phyloP scores from a whole-genome alignment of 2,888 invertebrate species.

The Drosophila robusta region DNA sequence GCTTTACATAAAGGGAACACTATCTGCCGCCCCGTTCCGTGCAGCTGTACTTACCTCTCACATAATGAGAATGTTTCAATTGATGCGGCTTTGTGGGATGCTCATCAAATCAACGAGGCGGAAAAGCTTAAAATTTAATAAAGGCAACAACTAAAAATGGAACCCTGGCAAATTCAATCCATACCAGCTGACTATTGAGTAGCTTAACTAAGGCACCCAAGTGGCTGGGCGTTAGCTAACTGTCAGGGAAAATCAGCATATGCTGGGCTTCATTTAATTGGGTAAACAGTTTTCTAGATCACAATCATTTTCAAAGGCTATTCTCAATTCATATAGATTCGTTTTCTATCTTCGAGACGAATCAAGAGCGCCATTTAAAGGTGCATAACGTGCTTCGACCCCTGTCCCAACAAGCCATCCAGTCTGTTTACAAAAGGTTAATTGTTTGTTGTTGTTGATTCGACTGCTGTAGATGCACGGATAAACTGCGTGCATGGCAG shows the following conservation, averaged over 20 bases:
- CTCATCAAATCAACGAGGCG: conserved; percentile 67
- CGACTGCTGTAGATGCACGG: conserved; percentile 47
- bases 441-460: conserved; percentile 62
- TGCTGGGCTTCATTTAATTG: conserved; percentile 82
- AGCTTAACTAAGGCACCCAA: conserved; percentile 19
- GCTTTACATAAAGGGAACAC: conserved; percentile 4
- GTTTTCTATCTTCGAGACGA: conserved; percentile 29
- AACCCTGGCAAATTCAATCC: conserved; percentile 26
- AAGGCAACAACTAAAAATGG: conserved; percentile 49
- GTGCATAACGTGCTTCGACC: conserved; percentile 31
- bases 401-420: conserved; percentile 33
- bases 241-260: conserved; percentile 71
- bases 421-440: conserved; percentile 62
- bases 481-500: conserved; percentile 40
- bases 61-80: conserved; percentile 66
- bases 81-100: conserved; percentile 73
- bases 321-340: conserved; percentile 29
- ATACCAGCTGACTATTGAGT: conserved; percentile 45
- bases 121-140: conserved; percentile 74
- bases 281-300: conserved; percentile 50
- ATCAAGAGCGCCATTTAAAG: conserved; percentile 50
- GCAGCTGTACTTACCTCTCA: conserved; percentile 15
- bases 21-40: conserved; percentile 29
- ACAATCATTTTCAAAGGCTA: conserved; percentile 42
- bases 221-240: conserved; percentile 5